Percentiles rank a stretch among this genome's conserved stretches.
phyloP scores from a whole-genome alignment of 2,797 vertebrate genomes.

The Lepidocolaptes lacrymiger region DNA sequence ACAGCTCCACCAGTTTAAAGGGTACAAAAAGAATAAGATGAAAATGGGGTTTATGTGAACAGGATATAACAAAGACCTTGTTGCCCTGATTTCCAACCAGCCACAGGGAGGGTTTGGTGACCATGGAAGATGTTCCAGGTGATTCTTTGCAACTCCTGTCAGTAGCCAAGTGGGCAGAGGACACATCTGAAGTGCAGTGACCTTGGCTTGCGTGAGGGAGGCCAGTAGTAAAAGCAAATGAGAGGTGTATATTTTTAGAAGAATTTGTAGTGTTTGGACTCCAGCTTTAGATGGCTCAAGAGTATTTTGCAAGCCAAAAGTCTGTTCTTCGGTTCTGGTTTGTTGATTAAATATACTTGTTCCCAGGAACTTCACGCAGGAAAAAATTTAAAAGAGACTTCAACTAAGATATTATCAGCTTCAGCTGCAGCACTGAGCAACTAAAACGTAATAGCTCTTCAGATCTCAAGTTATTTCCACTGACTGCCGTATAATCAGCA shows the following conservation, averaged over 20 bases:
- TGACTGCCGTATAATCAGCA: conserved; percentile 49
- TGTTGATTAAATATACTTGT: conserved; percentile 50
- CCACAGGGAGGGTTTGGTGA: background rate
- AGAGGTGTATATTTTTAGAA: conserved; percentile 43
- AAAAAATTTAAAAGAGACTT: conserved; percentile 15
- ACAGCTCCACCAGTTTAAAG: background rate
- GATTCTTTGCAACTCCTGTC: background rate
- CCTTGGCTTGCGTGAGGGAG: background rate
- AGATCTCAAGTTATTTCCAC: conserved; percentile 42
- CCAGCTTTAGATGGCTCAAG: conserved; percentile 18
- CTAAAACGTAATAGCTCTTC: background rate
- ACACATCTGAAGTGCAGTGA: background rate
- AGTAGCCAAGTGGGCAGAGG: background rate
- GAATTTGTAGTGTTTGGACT: conserved; percentile 19
- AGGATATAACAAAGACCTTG: background rate
- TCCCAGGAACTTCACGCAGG: conserved; percentile 35
- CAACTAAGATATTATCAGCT: conserved; percentile 2
- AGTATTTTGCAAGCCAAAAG: conserved; percentile 48
- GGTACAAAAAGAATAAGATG: background rate
- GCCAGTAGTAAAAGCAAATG: conserved; percentile 1
- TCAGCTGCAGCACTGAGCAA: background rate
- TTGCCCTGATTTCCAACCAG: background rate
- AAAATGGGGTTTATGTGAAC: background rate
- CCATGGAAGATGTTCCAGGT: background rate
- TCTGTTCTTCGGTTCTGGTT: background rate